A percentile compares a stretch with the other conserved stretches of the same genome.
These are phyloP conservation scores for Drosophila tanythrix DNA, from an alignment of 2,888 invertebrate species.

Conservation along the genomic window DNA sequence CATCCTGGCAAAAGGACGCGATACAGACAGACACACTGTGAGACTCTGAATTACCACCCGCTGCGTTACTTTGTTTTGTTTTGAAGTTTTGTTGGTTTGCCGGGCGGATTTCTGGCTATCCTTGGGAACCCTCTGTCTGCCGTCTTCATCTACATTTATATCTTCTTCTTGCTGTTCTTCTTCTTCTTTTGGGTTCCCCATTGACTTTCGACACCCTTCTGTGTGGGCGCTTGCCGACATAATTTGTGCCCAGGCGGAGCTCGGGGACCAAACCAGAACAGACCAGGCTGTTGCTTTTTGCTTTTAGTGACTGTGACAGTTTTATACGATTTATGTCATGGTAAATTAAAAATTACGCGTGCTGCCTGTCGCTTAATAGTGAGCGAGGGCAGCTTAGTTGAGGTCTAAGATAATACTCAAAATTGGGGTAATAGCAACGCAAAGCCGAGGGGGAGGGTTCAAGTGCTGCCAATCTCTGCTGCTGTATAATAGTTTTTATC, in stretches of 20 bases:
- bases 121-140: slow-evolving; percentile 7
- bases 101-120: slow-evolving; percentile 19
- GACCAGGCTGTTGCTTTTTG: slow-evolving; percentile 69
- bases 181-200: slow-evolving; percentile 39
- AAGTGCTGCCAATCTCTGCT: slow-evolving; percentile 42
- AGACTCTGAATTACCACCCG: slow-evolving; percentile 35
- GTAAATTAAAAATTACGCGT: slow-evolving; percentile 78
- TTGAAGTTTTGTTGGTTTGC: slow-evolving; percentile 50
- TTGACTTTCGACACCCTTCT: slow-evolving; percentile 78
- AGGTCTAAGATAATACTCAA: slow-evolving; percentile 31
- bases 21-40: slow-evolving; percentile 7
- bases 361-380: slow-evolving; percentile 42
- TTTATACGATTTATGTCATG: slow-evolving; percentile 81
- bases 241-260: slow-evolving; percentile 60
- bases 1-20: slow-evolving; percentile 60
- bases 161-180: slow-evolving; percentile 1
- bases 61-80: slow-evolving; percentile 65
- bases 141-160: slow-evolving; percentile 3
- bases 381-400: slow-evolving; percentile 3
- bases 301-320: slow-evolving; percentile 81
- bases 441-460: neutral
- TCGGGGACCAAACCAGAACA: slow-evolving; percentile 13
- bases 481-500: slow-evolving; percentile 47
- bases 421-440: slow-evolving; percentile 46
- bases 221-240: slow-evolving; percentile 55